Percentiles rank a stretch among this genome's conserved stretches.
These are phyloP conservation scores for Apamea epomidion DNA, from an alignment of 2,888 invertebrate genomes.

Conservation along the genomic window DNA sequence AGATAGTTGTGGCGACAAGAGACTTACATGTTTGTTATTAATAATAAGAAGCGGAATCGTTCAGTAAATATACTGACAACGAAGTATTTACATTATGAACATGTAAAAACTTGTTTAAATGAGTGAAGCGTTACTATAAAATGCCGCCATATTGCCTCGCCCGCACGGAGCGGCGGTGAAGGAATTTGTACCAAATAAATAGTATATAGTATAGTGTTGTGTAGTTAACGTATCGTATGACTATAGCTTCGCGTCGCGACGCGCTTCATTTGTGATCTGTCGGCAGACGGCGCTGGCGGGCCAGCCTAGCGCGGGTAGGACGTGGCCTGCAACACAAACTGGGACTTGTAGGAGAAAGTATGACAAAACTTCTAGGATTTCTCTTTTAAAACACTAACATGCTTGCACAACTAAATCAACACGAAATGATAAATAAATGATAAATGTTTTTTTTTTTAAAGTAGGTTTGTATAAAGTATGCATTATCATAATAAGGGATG, in stretches of 20 bases:
- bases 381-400: not conserved
- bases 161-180: conserved; percentile 39
- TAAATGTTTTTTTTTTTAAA: no score
- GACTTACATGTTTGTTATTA: conserved; percentile 26
- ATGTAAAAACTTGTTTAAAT: conserved; percentile 34
- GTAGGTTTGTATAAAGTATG: no score
- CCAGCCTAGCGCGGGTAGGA: conserved; percentile 47
- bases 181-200: conserved; percentile 62
- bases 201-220: no score
- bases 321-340: conserved; percentile 39
- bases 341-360: not conserved
- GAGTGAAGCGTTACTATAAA: conserved; percentile 57
- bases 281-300: not conserved
- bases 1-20: conserved; percentile 51
- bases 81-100: conserved; percentile 54
- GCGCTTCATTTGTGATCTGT: conserved; percentile 8
- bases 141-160: conserved; percentile 67
- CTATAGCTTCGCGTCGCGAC: conserved; percentile 28
- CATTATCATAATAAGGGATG: not conserved
- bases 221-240: conserved; percentile 55
- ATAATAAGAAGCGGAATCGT: conserved; percentile 46
- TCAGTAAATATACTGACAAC: conserved; percentile 25
- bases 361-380: not conserved
- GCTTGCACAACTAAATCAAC: not conserved
- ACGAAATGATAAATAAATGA: no score